phyloP scores from a whole-genome alignment of 53 echinoderm and acorn worm genomes.

The Henricia sp. region DNA sequence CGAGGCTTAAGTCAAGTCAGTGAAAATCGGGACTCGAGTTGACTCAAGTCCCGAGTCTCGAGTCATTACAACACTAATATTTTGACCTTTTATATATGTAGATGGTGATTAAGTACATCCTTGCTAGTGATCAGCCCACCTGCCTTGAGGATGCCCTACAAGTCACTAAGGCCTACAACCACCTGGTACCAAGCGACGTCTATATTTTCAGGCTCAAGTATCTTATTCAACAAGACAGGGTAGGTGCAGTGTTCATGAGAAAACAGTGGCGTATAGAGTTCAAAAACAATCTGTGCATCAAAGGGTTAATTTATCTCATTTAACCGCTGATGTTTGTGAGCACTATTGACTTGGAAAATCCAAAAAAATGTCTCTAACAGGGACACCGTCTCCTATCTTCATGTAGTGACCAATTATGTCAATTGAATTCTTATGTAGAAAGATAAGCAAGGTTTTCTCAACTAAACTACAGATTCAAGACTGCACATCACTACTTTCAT shows the following conservation, averaged over 20 bases:
- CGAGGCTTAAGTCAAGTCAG: too few relatives aligned
- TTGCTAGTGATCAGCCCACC: slow-evolving; percentile 34
- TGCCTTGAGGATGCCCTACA: slow-evolving; percentile 73
- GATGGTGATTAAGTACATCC: slow-evolving; percentile 71
- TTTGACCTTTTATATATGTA: too few relatives aligned
- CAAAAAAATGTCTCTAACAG: too few relatives aligned
- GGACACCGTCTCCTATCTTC: too few relatives aligned
- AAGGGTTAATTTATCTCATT: too few relatives aligned
- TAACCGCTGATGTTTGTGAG: too few relatives aligned
- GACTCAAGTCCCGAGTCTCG: too few relatives aligned
- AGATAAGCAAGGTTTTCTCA: background rate
- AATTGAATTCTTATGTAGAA: background rate
- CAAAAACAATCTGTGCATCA: too few relatives aligned
- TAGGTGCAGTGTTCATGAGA: slow-evolving; percentile 1
- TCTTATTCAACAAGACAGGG: slow-evolving; percentile 70
- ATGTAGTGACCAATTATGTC: background rate
- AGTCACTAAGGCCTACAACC: slow-evolving; percentile 70
- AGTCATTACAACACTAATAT: too few relatives aligned
- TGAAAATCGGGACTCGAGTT: too few relatives aligned
- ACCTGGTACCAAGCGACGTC: slow-evolving; percentile 60
- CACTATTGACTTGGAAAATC: too few relatives aligned
- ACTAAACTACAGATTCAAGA: slow-evolving; percentile 60
- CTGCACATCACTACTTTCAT: slow-evolving; percentile 47
- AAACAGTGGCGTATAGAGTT: background rate
- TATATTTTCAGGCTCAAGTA: slow-evolving; percentile 73